Evolutionary conservation across 2,113 vertebrate genomes (phyloP).

Genomic region (Gadus macrocephalus): DNA sequence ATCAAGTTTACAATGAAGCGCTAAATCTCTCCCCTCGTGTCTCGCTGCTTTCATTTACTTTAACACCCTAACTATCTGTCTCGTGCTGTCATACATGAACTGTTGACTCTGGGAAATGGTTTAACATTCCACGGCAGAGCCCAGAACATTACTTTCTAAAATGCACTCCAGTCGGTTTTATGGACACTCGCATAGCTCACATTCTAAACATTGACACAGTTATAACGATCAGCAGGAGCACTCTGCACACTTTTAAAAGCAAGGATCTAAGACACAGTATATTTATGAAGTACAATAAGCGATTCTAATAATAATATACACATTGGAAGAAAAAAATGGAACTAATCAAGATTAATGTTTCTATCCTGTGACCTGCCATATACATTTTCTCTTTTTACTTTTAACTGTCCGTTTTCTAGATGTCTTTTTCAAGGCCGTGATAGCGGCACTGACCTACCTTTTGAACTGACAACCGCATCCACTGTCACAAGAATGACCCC

Average conservation of each 20-base stretch:
- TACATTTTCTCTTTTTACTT: too few species aligned
- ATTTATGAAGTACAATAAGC: too few species aligned
- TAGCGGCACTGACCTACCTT: constrained; percentile 32
- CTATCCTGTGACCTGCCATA: too few species aligned
- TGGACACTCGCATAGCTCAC: constrained; percentile 21
- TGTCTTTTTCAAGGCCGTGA: constrained; percentile 36
- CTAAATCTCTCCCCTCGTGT: neutral
- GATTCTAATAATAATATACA: too few species aligned
- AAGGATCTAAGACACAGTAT: too few species aligned
- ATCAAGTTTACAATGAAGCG: neutral
- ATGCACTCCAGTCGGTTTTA: neutral
- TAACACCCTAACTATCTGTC: constrained; percentile 3
- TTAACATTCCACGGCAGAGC: constrained; percentile 3
- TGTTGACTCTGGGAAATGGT: constrained; percentile 6
- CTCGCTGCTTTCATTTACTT: neutral
- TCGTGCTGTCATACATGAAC: neutral
- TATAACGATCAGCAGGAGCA: constrained; percentile 12
- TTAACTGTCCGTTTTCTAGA: constrained; percentile 5
- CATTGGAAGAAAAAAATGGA: too few species aligned
- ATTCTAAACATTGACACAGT: constrained; percentile 33
- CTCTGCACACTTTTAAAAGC: too few species aligned
- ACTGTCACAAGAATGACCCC: constrained; percentile 38
- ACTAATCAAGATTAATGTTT: too few species aligned
- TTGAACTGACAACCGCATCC: constrained; percentile 45
- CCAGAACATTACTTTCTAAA: constrained; percentile 6